Percentiles rank a stretch among this genome's conserved stretches.
Conservation (phyloP, 2,888 invertebrate species). For the Halictus ligatus region DNA sequence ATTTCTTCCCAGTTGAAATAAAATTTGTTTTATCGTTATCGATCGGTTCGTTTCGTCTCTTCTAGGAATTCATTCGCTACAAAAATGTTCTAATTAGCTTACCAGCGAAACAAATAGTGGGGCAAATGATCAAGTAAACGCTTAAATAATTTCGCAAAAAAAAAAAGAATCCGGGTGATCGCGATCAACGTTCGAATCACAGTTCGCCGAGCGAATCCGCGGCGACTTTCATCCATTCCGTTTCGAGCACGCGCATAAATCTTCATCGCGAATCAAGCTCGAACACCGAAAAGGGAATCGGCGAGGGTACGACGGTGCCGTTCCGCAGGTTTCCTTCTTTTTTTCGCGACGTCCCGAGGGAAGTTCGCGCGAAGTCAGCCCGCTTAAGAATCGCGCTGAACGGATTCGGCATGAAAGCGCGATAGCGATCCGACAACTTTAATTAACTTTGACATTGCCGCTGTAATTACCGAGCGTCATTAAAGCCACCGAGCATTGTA, state of each 20-base stretch:
- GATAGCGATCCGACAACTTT: slow-evolving; percentile 75
- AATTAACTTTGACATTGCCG: slow-evolving; percentile 76
- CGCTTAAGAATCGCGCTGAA: slow-evolving; percentile 53
- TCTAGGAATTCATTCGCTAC: too few species aligned
- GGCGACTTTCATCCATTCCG: neutral
- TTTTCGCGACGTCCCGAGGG: slow-evolving; percentile 10
- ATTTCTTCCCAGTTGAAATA: too few species aligned
- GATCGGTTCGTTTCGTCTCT: too few species aligned
- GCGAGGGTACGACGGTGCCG: slow-evolving; percentile 27
- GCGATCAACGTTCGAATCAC: neutral
- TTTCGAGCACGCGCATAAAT: neutral
- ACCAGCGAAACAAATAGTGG: too few species aligned
- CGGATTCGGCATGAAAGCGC: slow-evolving; percentile 69
- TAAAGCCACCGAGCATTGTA: slow-evolving; percentile 71
- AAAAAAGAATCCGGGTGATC: neutral
- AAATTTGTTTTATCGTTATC: too few species aligned
- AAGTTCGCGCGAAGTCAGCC: slow-evolving; percentile 51
- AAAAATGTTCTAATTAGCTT: too few species aligned
- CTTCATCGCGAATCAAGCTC: neutral
- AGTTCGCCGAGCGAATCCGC: neutral
- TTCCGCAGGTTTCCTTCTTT: slow-evolving; percentile 25
- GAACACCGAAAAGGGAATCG: slow-evolving; percentile 29
- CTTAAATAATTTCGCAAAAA: neutral
- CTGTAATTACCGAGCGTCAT: slow-evolving; percentile 71
- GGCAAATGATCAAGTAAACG: neutral